phyloP scores from a whole-genome alignment of 1,140 invertebrate species.

The Chymomyza costata region DNA sequence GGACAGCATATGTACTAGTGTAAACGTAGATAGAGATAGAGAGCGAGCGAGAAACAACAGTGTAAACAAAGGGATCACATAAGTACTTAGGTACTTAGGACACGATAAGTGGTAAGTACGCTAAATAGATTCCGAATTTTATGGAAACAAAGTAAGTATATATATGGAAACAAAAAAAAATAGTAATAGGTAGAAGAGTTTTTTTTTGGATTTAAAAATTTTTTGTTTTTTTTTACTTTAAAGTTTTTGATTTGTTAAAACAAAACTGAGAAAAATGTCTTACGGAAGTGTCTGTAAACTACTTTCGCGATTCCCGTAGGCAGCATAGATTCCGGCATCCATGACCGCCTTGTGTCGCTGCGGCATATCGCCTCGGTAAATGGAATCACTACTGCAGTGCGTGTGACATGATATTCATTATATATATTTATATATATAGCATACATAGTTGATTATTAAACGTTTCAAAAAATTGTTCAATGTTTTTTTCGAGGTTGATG shows the following conservation, averaged over 20 bases:
- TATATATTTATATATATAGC: conserved; percentile 9
- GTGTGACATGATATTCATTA: conserved; percentile 15
- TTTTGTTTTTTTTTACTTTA: background rate
- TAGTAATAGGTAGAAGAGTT: background rate
- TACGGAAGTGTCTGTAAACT: conserved; percentile 53
- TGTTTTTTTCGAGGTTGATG: too few species aligned
- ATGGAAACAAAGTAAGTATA: conserved; percentile 2
- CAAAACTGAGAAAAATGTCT: conserved; percentile 32
- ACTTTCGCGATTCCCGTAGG: conserved; percentile 50
- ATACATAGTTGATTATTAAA: too few species aligned
- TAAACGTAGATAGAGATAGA: too few species aligned
- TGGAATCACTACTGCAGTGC: conserved; percentile 55
- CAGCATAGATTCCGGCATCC: conserved; percentile 48
- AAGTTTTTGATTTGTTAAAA: conserved; percentile 4
- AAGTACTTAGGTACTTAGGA: too few species aligned
- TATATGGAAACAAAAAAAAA: background rate
- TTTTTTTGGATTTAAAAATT: too few species aligned
- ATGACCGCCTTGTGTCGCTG: conserved; percentile 53
- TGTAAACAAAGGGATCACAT: too few species aligned
- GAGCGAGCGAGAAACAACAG: too few species aligned
- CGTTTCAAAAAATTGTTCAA: too few species aligned
- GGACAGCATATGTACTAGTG: too few species aligned
- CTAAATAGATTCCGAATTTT: conserved; percentile 1
- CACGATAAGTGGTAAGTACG: too few species aligned
- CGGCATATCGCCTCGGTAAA: conserved; percentile 81